Conservation (phyloP, 2,888 invertebrate genomes). For the Cephus spinipes region DNA sequence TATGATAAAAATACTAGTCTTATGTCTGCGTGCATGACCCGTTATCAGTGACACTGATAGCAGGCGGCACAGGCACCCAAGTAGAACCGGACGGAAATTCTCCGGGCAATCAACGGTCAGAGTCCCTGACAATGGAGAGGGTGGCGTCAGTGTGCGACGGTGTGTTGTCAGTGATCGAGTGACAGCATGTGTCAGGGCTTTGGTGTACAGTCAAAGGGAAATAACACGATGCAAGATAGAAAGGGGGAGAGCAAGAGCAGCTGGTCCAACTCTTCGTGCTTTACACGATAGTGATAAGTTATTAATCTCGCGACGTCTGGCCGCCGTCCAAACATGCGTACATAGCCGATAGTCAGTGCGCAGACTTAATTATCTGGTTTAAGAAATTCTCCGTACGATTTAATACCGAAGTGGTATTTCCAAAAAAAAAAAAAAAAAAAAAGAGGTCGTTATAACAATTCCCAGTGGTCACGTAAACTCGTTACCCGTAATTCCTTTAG, state of each 20-base stretch:
- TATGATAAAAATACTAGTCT: not conserved
- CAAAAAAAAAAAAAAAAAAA: not conserved
- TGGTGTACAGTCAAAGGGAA: not conserved
- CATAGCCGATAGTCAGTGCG: not conserved
- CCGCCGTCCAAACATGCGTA: slow-evolving; percentile 39
- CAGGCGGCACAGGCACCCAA: not conserved
- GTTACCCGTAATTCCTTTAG: slow-evolving; percentile 45
- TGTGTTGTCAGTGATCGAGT: not conserved
- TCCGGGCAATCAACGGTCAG: not conserved
- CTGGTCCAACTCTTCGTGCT: slow-evolving; percentile 31
- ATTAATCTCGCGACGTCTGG: slow-evolving; percentile 57
- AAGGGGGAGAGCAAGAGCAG: not conserved
- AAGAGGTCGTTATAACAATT: not conserved
- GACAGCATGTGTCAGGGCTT: not conserved
- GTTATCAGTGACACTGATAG: not conserved
- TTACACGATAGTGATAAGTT: slow-evolving; percentile 53
- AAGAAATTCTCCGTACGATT: not conserved
- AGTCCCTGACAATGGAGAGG: not conserved
- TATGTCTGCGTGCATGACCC: not conserved
- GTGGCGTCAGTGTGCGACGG: not conserved
- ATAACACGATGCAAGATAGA: not conserved
- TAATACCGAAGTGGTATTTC: not conserved
- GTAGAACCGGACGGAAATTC: not conserved
- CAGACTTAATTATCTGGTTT: not conserved
- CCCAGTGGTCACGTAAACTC: not conserved